phyloP scores from a whole-genome alignment of 1,140 invertebrate species.

The Drosophila willistoni region DNA sequence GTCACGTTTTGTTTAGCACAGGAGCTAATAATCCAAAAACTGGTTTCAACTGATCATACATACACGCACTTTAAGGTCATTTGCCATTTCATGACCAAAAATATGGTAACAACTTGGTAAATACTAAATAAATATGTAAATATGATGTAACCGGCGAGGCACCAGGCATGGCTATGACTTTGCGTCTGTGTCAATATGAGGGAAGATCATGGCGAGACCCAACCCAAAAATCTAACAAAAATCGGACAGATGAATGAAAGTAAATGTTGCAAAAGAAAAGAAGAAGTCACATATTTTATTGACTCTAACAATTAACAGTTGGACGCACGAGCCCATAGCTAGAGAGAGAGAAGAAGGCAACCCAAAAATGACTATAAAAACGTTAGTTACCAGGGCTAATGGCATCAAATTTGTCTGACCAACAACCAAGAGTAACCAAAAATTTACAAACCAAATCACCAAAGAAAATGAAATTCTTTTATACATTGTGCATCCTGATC shows the following conservation, averaged over 20 bases:
- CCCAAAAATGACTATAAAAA: conserved; percentile 51
- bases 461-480: conserved; percentile 55
- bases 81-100: conserved; percentile 61
- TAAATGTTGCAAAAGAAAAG: conserved; percentile 53
- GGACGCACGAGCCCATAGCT: conserved; percentile 13
- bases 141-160: conserved; percentile 60
- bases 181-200: conserved; percentile 29
- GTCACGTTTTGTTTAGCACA: conserved; percentile 33
- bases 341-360: conserved; percentile 14
- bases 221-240: conserved; percentile 58
- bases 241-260: conserved; percentile 66
- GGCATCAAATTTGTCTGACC: conserved; percentile 39
- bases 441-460: conserved; percentile 1
- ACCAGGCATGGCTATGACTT: conserved; percentile 50
- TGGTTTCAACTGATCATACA: conserved; percentile 28
- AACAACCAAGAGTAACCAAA: conserved; percentile 37
- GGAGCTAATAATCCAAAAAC: conserved; percentile 8
- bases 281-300: conserved; percentile 36
- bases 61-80: conserved; percentile 53
- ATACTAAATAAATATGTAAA: conserved; percentile 41
- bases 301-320: conserved; percentile 61
- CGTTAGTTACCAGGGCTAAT: conserved; percentile 27
- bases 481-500: conserved; percentile 26
- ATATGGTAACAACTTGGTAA: conserved; percentile 53
- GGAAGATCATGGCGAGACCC: conserved; percentile 22